A percentile compares a stretch with the other conserved stretches of the same genome.
These are phyloP conservation scores for Danaus melanippus DNA, from an alignment of 1,140 invertebrate genomes.

Conservation along the genomic window DNA sequence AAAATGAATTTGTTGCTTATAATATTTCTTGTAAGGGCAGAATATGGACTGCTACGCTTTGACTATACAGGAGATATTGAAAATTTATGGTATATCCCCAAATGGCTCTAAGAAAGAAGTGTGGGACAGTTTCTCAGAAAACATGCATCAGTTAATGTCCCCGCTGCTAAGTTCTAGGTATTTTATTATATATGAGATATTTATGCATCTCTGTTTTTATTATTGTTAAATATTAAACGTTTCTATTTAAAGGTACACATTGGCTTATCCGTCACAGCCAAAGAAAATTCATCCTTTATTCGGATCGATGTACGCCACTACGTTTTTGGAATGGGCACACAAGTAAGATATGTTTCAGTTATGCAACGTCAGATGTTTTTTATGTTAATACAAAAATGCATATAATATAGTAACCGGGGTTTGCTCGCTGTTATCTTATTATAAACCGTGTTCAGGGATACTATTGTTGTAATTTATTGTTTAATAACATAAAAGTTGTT, in stretches of 20 bases:
- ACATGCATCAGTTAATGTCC: conserved; percentile 80
- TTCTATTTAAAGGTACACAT: conserved; percentile 49
- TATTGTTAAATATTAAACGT: conserved; percentile 1
- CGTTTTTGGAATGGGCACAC: conserved; percentile 82
- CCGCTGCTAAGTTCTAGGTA: conserved; percentile 80
- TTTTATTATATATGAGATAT: not conserved
- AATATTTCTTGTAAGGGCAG: conserved; percentile 29
- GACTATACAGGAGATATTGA: conserved; percentile 84
- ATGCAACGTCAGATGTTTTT: not conserved
- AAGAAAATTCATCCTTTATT: conserved; percentile 73
- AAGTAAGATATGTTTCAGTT: conserved; percentile 68
- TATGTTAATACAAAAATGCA: no score
- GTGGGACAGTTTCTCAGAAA: conserved; percentile 78
- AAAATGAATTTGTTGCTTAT: no score
- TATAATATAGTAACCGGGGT: no score
- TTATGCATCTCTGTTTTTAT: not conserved
- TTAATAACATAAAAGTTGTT: no score
- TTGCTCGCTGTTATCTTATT: no score
- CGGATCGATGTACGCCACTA: conserved; percentile 76
- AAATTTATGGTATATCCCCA: conserved; percentile 78
- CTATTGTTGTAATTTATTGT: no score
- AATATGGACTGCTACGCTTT: conserved; percentile 81
- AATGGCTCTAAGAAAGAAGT: conserved; percentile 73
- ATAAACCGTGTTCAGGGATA: no score
- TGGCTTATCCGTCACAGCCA: conserved; percentile 62